Conservation (phyloP, 2,797 vertebrate species). For the Garrulus glandarius region DNA sequence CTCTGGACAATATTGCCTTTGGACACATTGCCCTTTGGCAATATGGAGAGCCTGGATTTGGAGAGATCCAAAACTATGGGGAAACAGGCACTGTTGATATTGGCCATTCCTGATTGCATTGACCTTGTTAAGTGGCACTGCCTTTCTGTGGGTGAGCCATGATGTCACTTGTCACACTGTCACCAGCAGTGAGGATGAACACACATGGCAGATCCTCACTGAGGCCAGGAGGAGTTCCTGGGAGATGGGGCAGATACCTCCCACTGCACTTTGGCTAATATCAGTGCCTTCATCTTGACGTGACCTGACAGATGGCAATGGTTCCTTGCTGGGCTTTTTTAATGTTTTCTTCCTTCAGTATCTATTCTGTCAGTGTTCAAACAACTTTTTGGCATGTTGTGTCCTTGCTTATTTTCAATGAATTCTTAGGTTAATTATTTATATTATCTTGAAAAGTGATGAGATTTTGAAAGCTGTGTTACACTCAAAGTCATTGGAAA, state of each 20-base stretch:
- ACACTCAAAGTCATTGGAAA: conserved; percentile 30
- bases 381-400: neutral
- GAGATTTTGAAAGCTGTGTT: conserved; percentile 14
- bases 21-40: neutral
- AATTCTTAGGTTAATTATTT: conserved; percentile 42
- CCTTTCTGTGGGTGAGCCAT: neutral
- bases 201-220: neutral
- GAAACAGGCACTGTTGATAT: neutral
- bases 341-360: neutral
- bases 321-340: neutral
- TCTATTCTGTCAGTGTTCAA: neutral
- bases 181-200: neutral
- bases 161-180: neutral
- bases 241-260: neutral
- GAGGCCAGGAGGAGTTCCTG: neutral
- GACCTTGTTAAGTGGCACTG: neutral
- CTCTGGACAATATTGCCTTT: neutral
- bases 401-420: neutral
- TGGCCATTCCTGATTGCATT: neutral
- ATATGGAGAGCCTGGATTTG: neutral
- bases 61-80: neutral
- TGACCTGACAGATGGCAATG: neutral
- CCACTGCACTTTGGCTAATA: neutral
- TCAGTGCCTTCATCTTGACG: neutral
- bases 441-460: conserved; percentile 32